Percentiles rank a stretch among this genome's conserved stretches.
Evolutionary conservation across 1,140 invertebrate genomes (phyloP).

Genomic region (Drosophila virilis): DNA sequence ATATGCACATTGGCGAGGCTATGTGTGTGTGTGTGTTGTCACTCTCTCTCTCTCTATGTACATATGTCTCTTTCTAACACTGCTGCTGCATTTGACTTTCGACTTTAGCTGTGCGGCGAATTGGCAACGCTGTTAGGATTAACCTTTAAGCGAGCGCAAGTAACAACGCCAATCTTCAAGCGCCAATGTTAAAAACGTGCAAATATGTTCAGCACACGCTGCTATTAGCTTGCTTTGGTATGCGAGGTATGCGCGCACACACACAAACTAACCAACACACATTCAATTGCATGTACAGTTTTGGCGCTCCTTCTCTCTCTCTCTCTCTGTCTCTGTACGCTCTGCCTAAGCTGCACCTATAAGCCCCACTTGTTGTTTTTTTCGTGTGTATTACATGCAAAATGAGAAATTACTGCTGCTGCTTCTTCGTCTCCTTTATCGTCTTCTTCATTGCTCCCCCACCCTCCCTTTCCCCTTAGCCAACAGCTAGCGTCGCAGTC

Average conservation of each 20-base stretch:
- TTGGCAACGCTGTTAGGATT: conserved; percentile 25
- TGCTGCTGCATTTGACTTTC: conserved; percentile 2
- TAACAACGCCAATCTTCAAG: conserved; percentile 33
- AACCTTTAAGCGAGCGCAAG: conserved; percentile 39
- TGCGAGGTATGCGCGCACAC: conserved; percentile 52
- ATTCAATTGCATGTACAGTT: conserved; percentile 4
- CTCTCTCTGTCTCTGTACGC: background rate
- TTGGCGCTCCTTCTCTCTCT: conserved; percentile 17
- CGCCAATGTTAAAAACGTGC: conserved; percentile 65
- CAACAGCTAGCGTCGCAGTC: background rate
- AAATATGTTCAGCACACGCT: conserved; percentile 74
- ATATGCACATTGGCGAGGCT: no score
- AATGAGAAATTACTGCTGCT: conserved; percentile 57
- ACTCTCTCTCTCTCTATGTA: background rate
- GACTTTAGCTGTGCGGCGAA: conserved; percentile 2
- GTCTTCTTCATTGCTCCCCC: conserved; percentile 29
- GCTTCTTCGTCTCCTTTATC: conserved; percentile 41
- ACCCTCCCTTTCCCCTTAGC: background rate
- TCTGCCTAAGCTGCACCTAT: conserved; percentile 36
- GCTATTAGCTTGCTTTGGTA: conserved; percentile 62
- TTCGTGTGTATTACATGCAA: conserved; percentile 58
- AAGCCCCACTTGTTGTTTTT: conserved; percentile 27
- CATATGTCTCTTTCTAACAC: background rate
- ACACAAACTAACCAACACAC: background rate
- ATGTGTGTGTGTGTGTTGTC: background rate